Percentiles rank a stretch among this genome's conserved stretches.
Evolutionary conservation across 2,888 invertebrate genomes (phyloP).

Genomic region (Monochamus alternatus): DNA sequence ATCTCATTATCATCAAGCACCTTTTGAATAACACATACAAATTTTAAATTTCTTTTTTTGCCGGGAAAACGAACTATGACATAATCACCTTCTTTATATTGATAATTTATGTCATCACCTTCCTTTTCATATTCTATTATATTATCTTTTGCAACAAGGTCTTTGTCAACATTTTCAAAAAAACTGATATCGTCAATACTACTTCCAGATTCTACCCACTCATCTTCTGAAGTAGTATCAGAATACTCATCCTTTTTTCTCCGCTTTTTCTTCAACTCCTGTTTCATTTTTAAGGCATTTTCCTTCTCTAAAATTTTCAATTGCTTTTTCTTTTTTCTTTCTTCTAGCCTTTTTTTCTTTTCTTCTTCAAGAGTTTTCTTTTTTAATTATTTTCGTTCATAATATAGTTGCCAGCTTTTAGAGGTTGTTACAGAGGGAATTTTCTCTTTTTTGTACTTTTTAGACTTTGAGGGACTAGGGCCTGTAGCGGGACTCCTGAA

Average conservation of each 20-base stretch:
- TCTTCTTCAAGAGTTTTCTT: slow-evolving; percentile 1
- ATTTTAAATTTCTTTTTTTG: slow-evolving; percentile 6
- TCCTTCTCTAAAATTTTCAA: slow-evolving; percentile 1
- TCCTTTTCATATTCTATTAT: not conserved
- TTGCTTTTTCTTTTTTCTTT: not conserved
- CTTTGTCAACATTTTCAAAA: not conserved
- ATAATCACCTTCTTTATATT: slow-evolving; percentile 6
- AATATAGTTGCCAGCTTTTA: not conserved
- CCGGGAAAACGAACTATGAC: not conserved
- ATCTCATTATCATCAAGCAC: not conserved
- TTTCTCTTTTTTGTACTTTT: not conserved
- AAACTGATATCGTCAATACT: slow-evolving; percentile 3
- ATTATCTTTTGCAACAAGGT: not conserved
- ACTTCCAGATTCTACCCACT: slow-evolving; percentile 2
- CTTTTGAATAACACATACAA: not conserved
- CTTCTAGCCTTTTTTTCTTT: not conserved
- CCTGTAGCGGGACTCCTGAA: too few species aligned
- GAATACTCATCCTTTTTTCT: not conserved
- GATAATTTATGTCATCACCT: not conserved
- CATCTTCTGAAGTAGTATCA: slow-evolving; percentile 1
- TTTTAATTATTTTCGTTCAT: not conserved
- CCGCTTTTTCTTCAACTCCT: not conserved
- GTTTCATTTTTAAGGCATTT: slow-evolving; percentile 4
- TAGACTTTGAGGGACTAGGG: not conserved
- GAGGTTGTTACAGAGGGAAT: slow-evolving; percentile 3